phyloP scores from a whole-genome alignment of 2,113 vertebrate species.

The Forbesichthys papilliferus region DNA sequence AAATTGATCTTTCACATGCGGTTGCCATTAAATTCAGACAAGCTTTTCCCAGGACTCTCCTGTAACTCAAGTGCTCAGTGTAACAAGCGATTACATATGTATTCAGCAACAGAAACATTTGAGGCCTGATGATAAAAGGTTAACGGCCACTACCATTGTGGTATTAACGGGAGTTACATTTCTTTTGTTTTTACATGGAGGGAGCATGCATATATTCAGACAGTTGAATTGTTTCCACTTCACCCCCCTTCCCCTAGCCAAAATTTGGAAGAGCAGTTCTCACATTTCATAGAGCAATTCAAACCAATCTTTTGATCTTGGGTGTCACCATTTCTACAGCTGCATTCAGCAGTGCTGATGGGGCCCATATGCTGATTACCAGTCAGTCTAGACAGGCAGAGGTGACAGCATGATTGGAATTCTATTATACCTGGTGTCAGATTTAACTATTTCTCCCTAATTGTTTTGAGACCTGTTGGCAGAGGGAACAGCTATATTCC shows the following conservation, averaged over 20 bases:
- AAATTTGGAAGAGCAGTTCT: constrained; percentile 45
- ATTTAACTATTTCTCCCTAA: constrained; percentile 54
- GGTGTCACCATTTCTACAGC: constrained; percentile 52
- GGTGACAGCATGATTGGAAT: constrained; percentile 34
- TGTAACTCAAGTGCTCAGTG: constrained; percentile 27
- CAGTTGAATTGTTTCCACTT: constrained; percentile 65
- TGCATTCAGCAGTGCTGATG: constrained; percentile 33
- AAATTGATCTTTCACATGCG: constrained; percentile 50
- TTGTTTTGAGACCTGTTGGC: constrained; percentile 26
- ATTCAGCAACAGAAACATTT: constrained; percentile 22
- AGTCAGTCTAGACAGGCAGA: constrained; percentile 18
- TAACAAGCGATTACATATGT: constrained; percentile 60
- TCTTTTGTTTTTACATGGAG: constrained; percentile 47
- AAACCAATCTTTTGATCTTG: constrained; percentile 54
- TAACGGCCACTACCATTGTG: constrained; percentile 50
- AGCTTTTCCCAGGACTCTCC: constrained; percentile 38
- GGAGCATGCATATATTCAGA: constrained; percentile 55
- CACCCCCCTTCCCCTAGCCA: constrained; percentile 41
- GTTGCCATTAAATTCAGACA: constrained; percentile 63
- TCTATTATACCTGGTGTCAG: constrained; percentile 27
- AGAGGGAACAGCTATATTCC: constrained; percentile 6
- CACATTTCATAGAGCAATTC: constrained; percentile 59
- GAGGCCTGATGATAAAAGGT: constrained; percentile 50
- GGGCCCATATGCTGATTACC: constrained; percentile 19
- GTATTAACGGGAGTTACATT: constrained; percentile 53